Evolutionary conservation across 2,113 vertebrate species (phyloP), one percentile per base, ranked within the genome.

Genomic region (Chamaea fasciata): DNA sequence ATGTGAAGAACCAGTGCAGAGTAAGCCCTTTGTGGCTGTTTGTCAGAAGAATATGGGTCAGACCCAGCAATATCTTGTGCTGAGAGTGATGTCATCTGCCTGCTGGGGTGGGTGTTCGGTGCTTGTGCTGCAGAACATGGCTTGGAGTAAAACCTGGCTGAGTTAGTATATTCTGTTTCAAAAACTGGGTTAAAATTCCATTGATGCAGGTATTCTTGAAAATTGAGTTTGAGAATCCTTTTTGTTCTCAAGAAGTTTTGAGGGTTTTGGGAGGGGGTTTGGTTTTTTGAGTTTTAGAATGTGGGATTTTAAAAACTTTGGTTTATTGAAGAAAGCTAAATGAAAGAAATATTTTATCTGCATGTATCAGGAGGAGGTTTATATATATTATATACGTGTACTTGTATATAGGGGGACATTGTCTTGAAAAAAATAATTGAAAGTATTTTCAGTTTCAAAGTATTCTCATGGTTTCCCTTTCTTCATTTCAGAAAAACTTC

Each of bases 401-500:
- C 1, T 5, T 31, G 23, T 9, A 5, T 31, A 5, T 22, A 19
- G 37, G 15, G 46, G 37, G n/a, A n/a, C 55, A 8, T 47, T 24
- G 15, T 30, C 41, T 76, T 64, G 11, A 16, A 63, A 68, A 55
- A 70, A 64, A 41, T 13, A 42, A 24, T 28, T 16, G 5, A 8
- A 33, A 52, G 6, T 18, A 16, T 10, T 77, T 62, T 33, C 17
- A 0, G 35, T 28, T 22, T n/a, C 4, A 1, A 53, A 44, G 11
- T 53, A 5, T 69, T 46, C 7, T 63, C 2, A 5, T 1, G 1
- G 6, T 62, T 35, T 83, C 94, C 41, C 68, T 26, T 47, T 80
- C 53, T 83, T 80, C 1, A 11, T 97, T 96, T 91, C 92, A 98
- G 98, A 98, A 84, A 98, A 98, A 94, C 96, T 97, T 64, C 94